Conservation (phyloP, 2,797 vertebrate genomes). For the Margarornis squamiger region DNA sequence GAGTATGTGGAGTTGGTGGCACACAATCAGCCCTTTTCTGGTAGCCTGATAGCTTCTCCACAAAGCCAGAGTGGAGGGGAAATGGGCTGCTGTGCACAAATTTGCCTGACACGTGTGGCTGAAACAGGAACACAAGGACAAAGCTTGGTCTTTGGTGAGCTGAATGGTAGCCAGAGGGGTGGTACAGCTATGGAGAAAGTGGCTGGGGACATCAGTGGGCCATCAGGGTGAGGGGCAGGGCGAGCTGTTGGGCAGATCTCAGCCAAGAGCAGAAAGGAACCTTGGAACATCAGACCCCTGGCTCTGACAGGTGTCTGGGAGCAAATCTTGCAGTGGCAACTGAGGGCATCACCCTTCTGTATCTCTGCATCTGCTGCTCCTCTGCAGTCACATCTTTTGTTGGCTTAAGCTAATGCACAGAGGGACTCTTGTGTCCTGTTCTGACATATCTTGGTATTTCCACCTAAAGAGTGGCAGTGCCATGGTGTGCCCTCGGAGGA, state of each 20-base stretch:
- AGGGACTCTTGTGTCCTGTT: fast-evolving
- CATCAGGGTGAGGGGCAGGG: neutral
- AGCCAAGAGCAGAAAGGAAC: neutral
- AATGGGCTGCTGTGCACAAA: neutral
- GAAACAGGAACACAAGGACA: neutral
- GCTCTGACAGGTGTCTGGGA: fast-evolving
- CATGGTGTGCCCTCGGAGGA: neutral
- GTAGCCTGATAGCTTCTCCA: neutral
- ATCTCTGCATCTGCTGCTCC: neutral
- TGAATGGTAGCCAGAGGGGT: neutral
- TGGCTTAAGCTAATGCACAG: neutral
- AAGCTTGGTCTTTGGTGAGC: neutral
- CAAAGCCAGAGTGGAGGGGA: neutral
- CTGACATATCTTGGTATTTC: neutral
- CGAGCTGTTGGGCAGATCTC: neutral
- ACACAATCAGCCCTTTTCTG: neutral
- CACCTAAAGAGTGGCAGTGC: neutral
- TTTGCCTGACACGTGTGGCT: fast-evolving
- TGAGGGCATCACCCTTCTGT: neutral
- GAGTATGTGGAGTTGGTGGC: neutral
- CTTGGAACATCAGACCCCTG: neutral
- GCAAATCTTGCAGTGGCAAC: neutral
- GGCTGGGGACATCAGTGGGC: neutral
- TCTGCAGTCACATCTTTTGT: neutral
- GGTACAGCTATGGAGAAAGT: neutral